phyloP scores from a whole-genome alignment of 2,888 invertebrate species.

The Ichneumoninae sp. region DNA sequence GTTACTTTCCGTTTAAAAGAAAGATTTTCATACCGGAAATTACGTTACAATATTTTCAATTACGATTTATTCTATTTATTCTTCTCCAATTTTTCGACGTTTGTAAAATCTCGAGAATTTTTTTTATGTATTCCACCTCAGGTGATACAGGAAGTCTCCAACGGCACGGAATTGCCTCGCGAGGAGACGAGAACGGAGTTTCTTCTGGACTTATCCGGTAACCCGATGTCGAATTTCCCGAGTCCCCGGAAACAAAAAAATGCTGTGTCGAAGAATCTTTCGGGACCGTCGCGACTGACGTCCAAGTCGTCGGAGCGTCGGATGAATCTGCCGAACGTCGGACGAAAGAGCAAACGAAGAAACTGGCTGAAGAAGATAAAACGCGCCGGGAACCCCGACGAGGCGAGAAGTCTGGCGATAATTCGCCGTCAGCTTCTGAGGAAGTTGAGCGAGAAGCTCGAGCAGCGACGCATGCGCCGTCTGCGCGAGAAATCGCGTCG shows the following conservation, averaged over 20 bases:
- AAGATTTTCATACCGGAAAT: too few relatives aligned
- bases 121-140: background rate
- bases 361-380: conserved; percentile 69
- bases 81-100: background rate
- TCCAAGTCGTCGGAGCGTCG: conserved; percentile 54
- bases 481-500: conserved; percentile 17
- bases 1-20: too few relatives aligned
- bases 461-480: conserved; percentile 22
- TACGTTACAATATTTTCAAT: background rate
- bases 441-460: conserved; percentile 59
- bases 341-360: conserved; percentile 63
- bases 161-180: conserved; percentile 62
- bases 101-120: background rate
- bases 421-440: conserved; percentile 62
- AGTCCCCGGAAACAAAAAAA: conserved; percentile 11
- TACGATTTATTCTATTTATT: background rate
- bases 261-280: background rate
- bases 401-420: conserved; percentile 30
- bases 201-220: conserved; percentile 58
- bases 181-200: conserved; percentile 68
- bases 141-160: conserved; percentile 64
- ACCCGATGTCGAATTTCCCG: background rate
- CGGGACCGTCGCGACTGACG: conserved; percentile 25
- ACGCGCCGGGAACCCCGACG: conserved; percentile 36
- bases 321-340: conserved; percentile 68